Conservation (phyloP, 2,888 invertebrate genomes). For the Lordiphosa fenestrarum region DNA sequence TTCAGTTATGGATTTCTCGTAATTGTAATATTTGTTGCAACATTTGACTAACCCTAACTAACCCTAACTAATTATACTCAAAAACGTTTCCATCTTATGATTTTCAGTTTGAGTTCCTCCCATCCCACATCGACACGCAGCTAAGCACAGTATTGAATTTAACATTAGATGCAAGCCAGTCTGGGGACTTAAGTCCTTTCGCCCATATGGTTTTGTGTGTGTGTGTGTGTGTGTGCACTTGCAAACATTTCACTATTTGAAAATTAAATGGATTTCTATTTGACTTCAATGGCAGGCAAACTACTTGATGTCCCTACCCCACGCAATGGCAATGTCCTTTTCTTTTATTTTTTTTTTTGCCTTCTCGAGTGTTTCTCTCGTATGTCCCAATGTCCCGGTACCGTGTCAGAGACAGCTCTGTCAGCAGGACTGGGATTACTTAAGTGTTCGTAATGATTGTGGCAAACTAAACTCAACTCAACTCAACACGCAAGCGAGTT, state of each 20-base stretch:
- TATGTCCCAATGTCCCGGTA: slow-evolving; percentile 9
- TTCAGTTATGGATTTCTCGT: no score
- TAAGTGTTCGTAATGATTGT: slow-evolving; percentile 69
- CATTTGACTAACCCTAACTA: not conserved
- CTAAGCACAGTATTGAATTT: no score
- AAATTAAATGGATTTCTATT: slow-evolving; percentile 75
- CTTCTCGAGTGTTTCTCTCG: slow-evolving; percentile 30
- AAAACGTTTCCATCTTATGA: not conserved
- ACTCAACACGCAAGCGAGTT: slow-evolving; percentile 39
- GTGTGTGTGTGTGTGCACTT: slow-evolving; percentile 23
- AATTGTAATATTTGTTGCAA: no score
- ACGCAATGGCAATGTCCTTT: slow-evolving; percentile 29
- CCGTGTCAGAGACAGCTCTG: slow-evolving; percentile 37
- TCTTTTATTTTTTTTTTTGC: slow-evolving; percentile 21
- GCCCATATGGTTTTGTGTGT: slow-evolving; percentile 5
- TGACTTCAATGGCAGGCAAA: slow-evolving; percentile 45
- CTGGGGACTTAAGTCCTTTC: no score
- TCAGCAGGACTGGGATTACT: slow-evolving; percentile 47
- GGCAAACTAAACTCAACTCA: slow-evolving; percentile 59
- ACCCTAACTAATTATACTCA: no score
- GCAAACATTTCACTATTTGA: slow-evolving; percentile 62
- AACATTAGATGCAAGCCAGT: no score
- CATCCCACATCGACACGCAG: no score
- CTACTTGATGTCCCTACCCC: slow-evolving; percentile 43
- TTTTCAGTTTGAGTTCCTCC: no score